A percentile compares a stretch with the other conserved stretches of the same genome.
phyloP scores from a whole-genome alignment of 2,797 vertebrate species.

The Pantherophis vulpinus region DNA sequence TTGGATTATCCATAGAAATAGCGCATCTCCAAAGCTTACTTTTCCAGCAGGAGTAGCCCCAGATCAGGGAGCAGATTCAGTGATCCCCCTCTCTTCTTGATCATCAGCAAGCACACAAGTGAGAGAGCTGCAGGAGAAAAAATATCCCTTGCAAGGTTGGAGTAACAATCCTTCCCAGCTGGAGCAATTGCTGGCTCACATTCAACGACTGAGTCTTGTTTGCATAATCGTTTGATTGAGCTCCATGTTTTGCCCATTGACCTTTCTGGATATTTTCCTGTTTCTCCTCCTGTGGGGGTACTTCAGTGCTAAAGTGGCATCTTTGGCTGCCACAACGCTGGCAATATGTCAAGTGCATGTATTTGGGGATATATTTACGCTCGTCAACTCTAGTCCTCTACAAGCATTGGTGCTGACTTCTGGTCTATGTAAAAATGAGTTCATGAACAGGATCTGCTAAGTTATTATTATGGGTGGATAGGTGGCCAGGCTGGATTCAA shows the following conservation, averaged over 20 bases:
- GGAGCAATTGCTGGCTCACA: neutral
- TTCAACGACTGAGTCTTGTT: neutral
- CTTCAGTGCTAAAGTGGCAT: slow-evolving; percentile 53
- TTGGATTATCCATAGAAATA: neutral
- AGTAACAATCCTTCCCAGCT: neutral
- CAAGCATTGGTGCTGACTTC: slow-evolving; percentile 54
- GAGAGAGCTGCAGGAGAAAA: neutral
- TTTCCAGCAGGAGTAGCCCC: neutral
- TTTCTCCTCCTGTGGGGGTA: slow-evolving; percentile 51
- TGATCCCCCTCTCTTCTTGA: neutral
- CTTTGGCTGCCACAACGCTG: slow-evolving; percentile 49
- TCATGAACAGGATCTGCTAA: slow-evolving; percentile 55
- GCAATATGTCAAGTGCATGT: slow-evolving; percentile 56
- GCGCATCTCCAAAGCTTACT: neutral
- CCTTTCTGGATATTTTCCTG: slow-evolving; percentile 50
- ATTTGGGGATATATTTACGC: slow-evolving; percentile 59
- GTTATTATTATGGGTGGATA: slow-evolving; percentile 49
- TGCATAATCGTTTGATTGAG: slow-evolving; percentile 29
- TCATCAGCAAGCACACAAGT: neutral
- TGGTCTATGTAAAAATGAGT: slow-evolving; percentile 52
- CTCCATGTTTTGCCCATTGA: slow-evolving; percentile 44
- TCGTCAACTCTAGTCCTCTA: slow-evolving; percentile 56
- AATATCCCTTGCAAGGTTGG: neutral
- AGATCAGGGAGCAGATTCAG: neutral
- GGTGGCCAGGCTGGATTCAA: slow-evolving; percentile 33